phyloP scores from a whole-genome alignment of 2,113 vertebrate species.

The Daubentonia madagascariensis region DNA sequence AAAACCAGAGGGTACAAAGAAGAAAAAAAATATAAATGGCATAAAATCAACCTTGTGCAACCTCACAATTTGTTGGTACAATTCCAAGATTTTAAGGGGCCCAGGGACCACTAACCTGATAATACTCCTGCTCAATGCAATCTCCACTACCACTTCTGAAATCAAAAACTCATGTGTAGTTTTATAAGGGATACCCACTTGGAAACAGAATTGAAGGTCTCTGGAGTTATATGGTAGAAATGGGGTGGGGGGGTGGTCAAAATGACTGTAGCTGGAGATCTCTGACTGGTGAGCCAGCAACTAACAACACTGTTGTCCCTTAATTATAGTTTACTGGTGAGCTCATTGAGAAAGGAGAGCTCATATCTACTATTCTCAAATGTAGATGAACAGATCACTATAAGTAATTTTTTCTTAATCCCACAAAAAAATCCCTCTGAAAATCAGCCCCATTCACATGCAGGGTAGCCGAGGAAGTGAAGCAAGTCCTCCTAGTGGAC shows the following conservation, averaged over 20 bases:
- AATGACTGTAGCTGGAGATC: not conserved
- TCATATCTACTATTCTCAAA: not conserved
- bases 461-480: not conserved
- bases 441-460: not conserved
- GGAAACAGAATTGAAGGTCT: not conserved
- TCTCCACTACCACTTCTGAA: not conserved
- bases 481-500: not conserved
- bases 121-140: not conserved
- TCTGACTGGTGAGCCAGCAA: not conserved
- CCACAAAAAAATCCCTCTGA: not conserved
- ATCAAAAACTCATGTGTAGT: not conserved
- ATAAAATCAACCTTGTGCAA: not conserved
- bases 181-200: not conserved
- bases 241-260: not conserved
- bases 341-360: not conserved
- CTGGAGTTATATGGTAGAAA: not conserved
- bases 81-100: not conserved
- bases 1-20: not conserved
- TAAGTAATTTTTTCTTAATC: not conserved
- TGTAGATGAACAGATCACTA: not conserved
- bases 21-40: not conserved
- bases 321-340: not conserved
- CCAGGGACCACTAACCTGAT: not conserved
- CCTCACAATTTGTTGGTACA: not conserved
- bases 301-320: not conserved